Base-by-base conservation (phyloP, 2,888 invertebrate genomes). In the Eilema sororculum region DNA sequence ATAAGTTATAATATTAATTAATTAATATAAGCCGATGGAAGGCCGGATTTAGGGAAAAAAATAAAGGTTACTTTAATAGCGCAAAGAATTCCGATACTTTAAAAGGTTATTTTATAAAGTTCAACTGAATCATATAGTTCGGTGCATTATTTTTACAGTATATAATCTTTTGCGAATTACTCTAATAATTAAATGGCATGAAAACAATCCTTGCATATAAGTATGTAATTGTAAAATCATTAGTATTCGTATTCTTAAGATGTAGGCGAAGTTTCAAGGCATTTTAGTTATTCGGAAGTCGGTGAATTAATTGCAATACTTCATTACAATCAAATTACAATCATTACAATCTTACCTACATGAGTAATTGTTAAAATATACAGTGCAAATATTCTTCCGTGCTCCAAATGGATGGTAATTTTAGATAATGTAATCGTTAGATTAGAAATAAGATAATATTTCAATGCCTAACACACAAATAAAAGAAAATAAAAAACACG, bases 221-320 rank as follows among this genome's bases (percentile, higher is more conserved):
- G n/a, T n/a, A 28, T 28, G 5, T 20, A 20, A 46, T 46, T 46
- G 20, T 46, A 46, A 46, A 16, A 46, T 46, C 1, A 52, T 52
- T 9, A 52, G 52, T 52, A 8, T 46, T 46, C 46, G n/a, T 52
- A 20, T 52, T n/a, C 52, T 52, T 46, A 20, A 46, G 20, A 46
- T 46, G 20, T 46, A 20, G 5, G 20, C 5, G 20, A 52, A 52
- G 9, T 52, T 52, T n/a, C 52, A 52, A 52, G 52, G 52, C 2
- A n/a, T 52, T 52, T 52, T 3, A 52, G 9, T 52, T 20, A 52
- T 52, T 52, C n/a, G 52, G 52, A 52, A 52, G 52, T 52, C 2
- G n/a, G 52, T 52, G 9, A 52, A 52, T n/a, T 52, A 52, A 52
- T 52, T 52, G 52, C 52, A 52, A n/a, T n/a, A 52, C n/a, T 52